A percentile compares a stretch with the other conserved stretches of the same genome.
Conservation (phyloP, 2,113 vertebrate genomes). For the Cranoglanis bouderius region DNA sequence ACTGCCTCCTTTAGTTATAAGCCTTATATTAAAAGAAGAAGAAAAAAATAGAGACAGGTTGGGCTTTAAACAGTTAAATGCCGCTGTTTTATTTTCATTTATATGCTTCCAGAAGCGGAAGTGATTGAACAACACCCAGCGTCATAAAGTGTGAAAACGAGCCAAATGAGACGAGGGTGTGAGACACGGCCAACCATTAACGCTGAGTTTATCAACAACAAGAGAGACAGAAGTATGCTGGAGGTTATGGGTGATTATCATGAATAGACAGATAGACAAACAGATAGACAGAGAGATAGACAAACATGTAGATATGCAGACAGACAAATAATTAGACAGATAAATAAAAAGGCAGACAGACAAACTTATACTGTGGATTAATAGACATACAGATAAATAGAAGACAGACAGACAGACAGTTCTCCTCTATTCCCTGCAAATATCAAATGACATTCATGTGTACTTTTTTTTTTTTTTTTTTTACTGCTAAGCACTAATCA, state of each 20-base stretch:
- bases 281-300: not conserved
- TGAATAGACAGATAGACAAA: not conserved
- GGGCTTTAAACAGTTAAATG: not conserved
- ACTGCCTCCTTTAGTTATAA: not conserved
- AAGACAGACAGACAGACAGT: not conserved
- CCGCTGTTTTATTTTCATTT: not conserved
- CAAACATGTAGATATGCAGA: not conserved
- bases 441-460: not conserved
- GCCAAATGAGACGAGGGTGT: slow-evolving; percentile 33
- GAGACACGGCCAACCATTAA: not conserved
- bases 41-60: not conserved
- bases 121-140: slow-evolving; percentile 36
- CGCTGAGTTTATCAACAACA: slow-evolving; percentile 30
- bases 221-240: not conserved
- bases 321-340: not conserved
- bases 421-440: not conserved
- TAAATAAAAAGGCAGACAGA: not conserved
- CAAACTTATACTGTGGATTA: not conserved
- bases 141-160: slow-evolving; percentile 39
- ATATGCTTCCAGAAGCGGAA: slow-evolving; percentile 21
- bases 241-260: not conserved
- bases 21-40: not conserved
- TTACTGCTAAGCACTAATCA: not conserved
- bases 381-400: not conserved
- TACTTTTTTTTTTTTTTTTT: not conserved